These are phyloP conservation scores for Caerostris extrusa DNA, from an alignment of 1,140 invertebrate genomes.

Conservation along the genomic window DNA sequence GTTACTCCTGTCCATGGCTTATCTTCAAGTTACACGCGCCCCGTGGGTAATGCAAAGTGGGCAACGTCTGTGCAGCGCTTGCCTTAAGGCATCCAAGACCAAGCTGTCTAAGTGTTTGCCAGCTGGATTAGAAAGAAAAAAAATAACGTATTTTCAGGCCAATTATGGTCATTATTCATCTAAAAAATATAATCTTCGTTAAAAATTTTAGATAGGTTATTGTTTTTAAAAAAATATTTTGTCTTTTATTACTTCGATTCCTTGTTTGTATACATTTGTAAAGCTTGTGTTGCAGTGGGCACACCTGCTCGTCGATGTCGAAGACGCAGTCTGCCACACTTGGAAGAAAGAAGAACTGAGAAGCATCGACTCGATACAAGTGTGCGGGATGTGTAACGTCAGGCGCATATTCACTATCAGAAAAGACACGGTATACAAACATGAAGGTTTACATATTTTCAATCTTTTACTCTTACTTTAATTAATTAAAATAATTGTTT, in stretches of 20 bases:
- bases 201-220: not conserved
- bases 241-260: not conserved
- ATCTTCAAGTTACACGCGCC: too few relatives aligned
- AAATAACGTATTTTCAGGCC: too few relatives aligned
- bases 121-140: too few relatives aligned
- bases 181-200: not conserved
- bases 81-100: too few relatives aligned
- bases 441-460: not conserved
- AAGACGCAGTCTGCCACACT: not conserved
- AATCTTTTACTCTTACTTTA: too few relatives aligned
- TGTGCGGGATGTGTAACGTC: not conserved
- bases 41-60: too few relatives aligned
- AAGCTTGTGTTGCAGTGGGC: not conserved
- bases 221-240: not conserved
- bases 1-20: too few relatives aligned
- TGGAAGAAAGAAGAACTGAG: constrained; percentile 30
- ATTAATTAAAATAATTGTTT: too few relatives aligned
- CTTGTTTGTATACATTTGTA: not conserved
- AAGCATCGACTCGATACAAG: not conserved
- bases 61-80: too few relatives aligned
- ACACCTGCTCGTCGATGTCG: constrained; percentile 1
- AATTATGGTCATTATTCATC: not conserved
- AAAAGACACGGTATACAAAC: not conserved
- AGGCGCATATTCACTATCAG: constrained; percentile 8
- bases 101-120: too few relatives aligned